Evolutionary conservation across 2,113 vertebrate genomes (phyloP).

Genomic region (Aviceda subcristata): DNA sequence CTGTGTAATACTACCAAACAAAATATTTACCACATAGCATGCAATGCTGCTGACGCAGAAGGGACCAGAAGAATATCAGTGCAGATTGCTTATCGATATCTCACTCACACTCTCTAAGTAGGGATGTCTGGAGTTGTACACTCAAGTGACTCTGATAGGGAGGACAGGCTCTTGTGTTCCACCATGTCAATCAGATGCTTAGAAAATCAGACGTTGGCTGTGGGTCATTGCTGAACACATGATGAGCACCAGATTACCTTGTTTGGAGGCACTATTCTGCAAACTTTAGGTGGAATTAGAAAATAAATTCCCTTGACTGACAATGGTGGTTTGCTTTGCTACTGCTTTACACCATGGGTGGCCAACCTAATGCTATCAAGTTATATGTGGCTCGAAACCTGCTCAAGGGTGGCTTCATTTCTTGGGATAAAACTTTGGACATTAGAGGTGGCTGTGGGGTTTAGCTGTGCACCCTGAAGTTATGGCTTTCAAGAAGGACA

Average conservation of each 20-base stretch:
- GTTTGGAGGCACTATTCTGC: neutral
- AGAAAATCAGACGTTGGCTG: neutral
- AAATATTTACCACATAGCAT: neutral
- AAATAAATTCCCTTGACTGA: neutral
- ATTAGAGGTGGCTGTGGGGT: neutral
- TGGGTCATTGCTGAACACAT: neutral
- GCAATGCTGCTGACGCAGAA: neutral
- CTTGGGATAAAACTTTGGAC: fast-evolving
- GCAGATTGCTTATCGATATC: neutral
- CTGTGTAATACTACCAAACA: neutral
- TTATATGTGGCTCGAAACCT: neutral
- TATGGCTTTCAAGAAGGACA: neutral
- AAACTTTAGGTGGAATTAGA: neutral
- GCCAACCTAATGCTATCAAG: neutral
- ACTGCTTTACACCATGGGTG: neutral
- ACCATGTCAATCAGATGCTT: neutral
- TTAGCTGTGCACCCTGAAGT: neutral
- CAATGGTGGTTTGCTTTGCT: fast-evolving
- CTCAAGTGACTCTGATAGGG: neutral
- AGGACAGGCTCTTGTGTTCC: fast-evolving
- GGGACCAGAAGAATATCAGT: neutral
- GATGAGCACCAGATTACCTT: neutral
- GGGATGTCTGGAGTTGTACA: neutral
- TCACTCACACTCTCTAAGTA: neutral
- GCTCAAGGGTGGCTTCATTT: neutral